phyloP scores from a whole-genome alignment of 2,113 vertebrate species.

The Ellobius talpinus region DNA sequence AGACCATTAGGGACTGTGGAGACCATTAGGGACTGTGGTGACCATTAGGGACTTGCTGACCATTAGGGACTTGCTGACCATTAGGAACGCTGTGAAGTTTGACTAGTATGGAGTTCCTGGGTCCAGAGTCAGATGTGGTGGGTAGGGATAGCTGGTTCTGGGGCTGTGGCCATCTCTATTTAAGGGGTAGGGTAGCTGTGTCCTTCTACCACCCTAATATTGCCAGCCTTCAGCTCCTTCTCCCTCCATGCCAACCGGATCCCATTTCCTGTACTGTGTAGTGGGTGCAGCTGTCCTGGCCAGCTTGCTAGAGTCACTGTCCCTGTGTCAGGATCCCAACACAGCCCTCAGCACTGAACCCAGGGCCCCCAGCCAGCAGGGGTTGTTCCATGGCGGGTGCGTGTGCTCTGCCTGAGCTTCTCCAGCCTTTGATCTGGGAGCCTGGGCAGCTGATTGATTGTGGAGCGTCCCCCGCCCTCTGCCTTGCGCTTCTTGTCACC shows the following conservation, averaged over 20 bases:
- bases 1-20: too few species aligned
- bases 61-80: too few species aligned
- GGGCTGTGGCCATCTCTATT: neutral
- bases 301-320: neutral
- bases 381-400: neutral
- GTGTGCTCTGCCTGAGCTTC: slow-evolving; percentile 65
- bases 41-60: neutral
- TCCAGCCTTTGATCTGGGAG: slow-evolving; percentile 86
- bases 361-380: neutral
- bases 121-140: neutral
- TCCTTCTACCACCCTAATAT: neutral
- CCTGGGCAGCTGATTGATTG: slow-evolving; percentile 76
- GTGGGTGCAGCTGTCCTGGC: neutral
- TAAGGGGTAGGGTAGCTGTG: neutral
- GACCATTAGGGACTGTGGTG: too few species aligned
- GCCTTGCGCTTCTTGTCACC: slow-evolving; percentile 76
- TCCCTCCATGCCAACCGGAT: neutral
- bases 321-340: neutral
- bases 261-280: neutral
- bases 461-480: slow-evolving; percentile 80
- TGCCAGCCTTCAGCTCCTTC: neutral
- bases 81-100: too few species aligned
- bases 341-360: neutral
- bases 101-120: fast-evolving
- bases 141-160: neutral